Evolutionary conservation across 2,797 vertebrate species (phyloP).

Genomic region (Muscicapa striata): DNA sequence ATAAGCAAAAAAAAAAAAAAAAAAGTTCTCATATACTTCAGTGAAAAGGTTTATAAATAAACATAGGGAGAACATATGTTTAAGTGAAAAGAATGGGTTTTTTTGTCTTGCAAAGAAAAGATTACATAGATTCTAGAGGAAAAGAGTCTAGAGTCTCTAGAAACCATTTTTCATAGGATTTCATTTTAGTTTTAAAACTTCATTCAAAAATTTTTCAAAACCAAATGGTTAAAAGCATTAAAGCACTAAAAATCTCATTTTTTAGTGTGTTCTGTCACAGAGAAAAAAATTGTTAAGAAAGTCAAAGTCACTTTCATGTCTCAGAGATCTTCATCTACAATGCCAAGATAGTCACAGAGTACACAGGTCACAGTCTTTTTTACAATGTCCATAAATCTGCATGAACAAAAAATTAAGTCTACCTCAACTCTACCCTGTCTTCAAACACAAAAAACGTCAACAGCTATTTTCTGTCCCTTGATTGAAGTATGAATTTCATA

Average conservation of each 20-base stretch:
- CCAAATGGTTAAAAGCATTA: not conserved
- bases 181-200: not conserved
- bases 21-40: not conserved
- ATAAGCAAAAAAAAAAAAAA: not conserved
- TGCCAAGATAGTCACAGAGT: not conserved
- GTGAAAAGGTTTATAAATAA: not conserved
- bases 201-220: not conserved
- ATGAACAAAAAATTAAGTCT: not conserved
- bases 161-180: not conserved
- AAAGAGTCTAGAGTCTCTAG: not conserved
- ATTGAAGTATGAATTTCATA: not conserved
- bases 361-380: not conserved
- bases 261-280: not conserved
- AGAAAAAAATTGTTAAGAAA: not conserved
- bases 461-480: not conserved
- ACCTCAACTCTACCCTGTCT: not conserved
- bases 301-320: not conserved
- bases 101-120: not conserved
- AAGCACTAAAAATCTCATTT: not conserved
- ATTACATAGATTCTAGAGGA: not conserved
- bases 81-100: not conserved
- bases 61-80: fast-evolving
- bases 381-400: not conserved
- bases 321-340: not conserved
- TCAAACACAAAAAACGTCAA: not conserved